Conservation (phyloP, 2,888 invertebrate genomes). For the Brachyptera risi region DNA sequence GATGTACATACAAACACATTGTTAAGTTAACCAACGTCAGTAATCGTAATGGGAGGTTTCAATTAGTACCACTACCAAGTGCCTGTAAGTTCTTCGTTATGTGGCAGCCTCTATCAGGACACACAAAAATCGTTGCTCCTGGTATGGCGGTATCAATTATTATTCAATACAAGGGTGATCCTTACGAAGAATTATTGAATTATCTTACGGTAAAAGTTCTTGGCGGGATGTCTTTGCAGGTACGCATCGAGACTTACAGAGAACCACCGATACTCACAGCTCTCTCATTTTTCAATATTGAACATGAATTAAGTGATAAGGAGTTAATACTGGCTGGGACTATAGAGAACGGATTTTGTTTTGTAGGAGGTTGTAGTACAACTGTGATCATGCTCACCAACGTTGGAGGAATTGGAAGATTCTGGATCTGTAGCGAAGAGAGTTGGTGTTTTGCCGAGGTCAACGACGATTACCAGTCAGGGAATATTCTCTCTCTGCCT, state of each 20-base stretch:
- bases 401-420: slow-evolving; percentile 43
- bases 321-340: slow-evolving; percentile 31
- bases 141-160: slow-evolving; percentile 44
- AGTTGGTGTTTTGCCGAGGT: slow-evolving; percentile 45
- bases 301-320: not conserved
- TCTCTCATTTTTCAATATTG: slow-evolving; percentile 33
- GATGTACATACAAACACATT: slow-evolving; percentile 40
- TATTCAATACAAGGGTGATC: slow-evolving; percentile 42
- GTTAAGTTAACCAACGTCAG: slow-evolving; percentile 40
- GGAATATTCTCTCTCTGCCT: slow-evolving; percentile 40
- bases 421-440: slow-evolving; percentile 47
- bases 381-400: slow-evolving; percentile 42
- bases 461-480: slow-evolving; percentile 38
- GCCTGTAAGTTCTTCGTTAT: slow-evolving; percentile 39
- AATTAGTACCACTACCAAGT: slow-evolving; percentile 38
- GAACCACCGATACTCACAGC: slow-evolving; percentile 44
- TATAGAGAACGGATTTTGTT: slow-evolving; percentile 46
- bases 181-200: slow-evolving; percentile 41
- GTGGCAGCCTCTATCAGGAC: slow-evolving; percentile 32
- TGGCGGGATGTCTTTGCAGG: slow-evolving; percentile 38
- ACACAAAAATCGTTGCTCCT: slow-evolving; percentile 41
- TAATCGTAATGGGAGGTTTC: slow-evolving; percentile 39
- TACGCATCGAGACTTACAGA: slow-evolving; percentile 40
- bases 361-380: slow-evolving; percentile 42
- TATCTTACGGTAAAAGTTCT: slow-evolving; percentile 40